A percentile compares a stretch with the other conserved stretches of the same genome.
These are phyloP conservation scores for Cairina moschata DNA, from an alignment of 2,113 vertebrate genomes.

Conservation along the genomic window DNA sequence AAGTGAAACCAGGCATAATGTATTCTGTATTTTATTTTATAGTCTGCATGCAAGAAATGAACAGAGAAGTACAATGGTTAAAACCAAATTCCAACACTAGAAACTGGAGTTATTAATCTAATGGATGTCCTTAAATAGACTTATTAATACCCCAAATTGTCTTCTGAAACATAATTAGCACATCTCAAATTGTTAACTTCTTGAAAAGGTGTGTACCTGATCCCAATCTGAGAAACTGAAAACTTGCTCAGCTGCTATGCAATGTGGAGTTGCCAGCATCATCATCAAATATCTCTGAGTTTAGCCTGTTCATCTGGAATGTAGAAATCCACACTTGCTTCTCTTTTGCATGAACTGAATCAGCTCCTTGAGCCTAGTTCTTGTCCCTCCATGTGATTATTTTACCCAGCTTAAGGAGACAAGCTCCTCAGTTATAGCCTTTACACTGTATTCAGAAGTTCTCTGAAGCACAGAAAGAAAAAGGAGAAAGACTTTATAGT, in stretches of 20 bases:
- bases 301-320: neutral
- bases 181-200: neutral
- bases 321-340: neutral
- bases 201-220: neutral
- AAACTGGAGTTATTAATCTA: neutral
- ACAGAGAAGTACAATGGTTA: neutral
- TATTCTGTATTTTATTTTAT: neutral
- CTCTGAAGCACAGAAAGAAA: neutral
- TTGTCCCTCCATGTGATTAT: neutral
- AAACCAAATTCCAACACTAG: neutral
- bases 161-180: neutral
- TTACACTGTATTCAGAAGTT: neutral
- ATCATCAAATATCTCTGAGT: neutral
- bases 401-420: neutral
- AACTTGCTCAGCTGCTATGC: neutral
- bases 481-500: neutral
- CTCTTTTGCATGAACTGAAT: neutral
- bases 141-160: neutral
- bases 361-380: neutral
- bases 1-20: neutral
- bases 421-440: neutral
- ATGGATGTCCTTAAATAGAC: neutral
- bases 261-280: neutral
- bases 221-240: neutral
- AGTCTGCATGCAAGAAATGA: neutral